Base-by-base conservation (phyloP, 1,140 invertebrate genomes). In the Nasonia giraulti region DNA sequence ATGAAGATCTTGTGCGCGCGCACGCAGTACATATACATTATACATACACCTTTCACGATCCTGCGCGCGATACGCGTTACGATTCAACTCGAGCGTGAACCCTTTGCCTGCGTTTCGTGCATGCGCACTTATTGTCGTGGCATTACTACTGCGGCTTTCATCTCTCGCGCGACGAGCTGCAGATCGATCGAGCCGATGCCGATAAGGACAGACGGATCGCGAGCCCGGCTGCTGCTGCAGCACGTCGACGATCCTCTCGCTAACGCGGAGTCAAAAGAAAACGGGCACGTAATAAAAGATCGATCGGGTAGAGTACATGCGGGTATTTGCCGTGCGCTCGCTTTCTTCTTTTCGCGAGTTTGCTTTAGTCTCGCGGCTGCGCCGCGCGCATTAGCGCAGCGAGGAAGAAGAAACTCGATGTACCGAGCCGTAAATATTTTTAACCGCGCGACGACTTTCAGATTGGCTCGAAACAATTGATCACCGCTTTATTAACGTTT, bases 31-130 rank as follows among this genome's bases (percentile, higher is more conserved):
- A 68, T 33, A 47, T 17, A 27, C 27, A 27, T 27, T 27, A 44
- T 10, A 73, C 47, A 14, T 81, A 47, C 2, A 7, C n/a, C 40
- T 71, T 80, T 80, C 69, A 80, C 27, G 20, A 44, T 37, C 33
- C 37, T 31, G 4, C 23, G 12, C 89, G 89, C 86, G 89, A 87
- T 86, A 87, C 89, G 90, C 88, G 87, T 87, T 71, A 40, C 68
- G 31, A n/a, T 68, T 37, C 33, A 10, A 37, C 20, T 31, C 40
- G 85, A 89, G 62, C 91, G 91, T 92, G 89, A 91, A 91, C 90
- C 91, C 91, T 92, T 92, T 91, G 90, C 86, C 40, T n/a, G 55
- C 55, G 2, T 17, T 55, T 20, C 17, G 55, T n/a, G 17, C 6
- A 20, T 62, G 55, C 20, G 17, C 17, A 62, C 17, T 27, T 27